phyloP scores from a whole-genome alignment of 2,888 invertebrate genomes.

The Epinotia brunnichana region DNA sequence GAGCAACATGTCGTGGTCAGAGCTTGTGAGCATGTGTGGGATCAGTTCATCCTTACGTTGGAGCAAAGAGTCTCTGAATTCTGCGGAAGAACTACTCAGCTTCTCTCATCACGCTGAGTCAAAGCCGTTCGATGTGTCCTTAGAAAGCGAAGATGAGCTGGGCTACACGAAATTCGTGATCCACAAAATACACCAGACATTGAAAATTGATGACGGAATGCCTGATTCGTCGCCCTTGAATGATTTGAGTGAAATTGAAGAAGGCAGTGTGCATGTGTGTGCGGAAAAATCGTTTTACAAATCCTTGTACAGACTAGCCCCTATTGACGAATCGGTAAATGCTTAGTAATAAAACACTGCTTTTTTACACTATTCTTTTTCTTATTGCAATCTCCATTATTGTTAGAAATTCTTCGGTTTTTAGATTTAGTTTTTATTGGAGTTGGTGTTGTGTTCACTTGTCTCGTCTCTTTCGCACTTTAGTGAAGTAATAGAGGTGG shows the following conservation, averaged over 20 bases:
- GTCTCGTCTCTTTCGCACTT: not conserved
- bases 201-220: slow-evolving; percentile 62
- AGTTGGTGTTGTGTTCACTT: not conserved
- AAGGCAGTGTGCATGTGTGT: slow-evolving; percentile 47
- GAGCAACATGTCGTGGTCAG: slow-evolving; percentile 66
- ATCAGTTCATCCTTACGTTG: slow-evolving; percentile 57
- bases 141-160: slow-evolving; percentile 58
- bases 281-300: slow-evolving; percentile 55
- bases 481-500: not conserved
- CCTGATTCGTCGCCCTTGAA: slow-evolving; percentile 74
- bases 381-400: slow-evolving; percentile 18
- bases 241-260: slow-evolving; percentile 54
- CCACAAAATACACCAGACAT: slow-evolving; percentile 69
- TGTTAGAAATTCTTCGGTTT: not conserved
- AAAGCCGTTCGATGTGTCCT: slow-evolving; percentile 57
- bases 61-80: slow-evolving; percentile 54
- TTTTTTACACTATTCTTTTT: slow-evolving; percentile 36
- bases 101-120: slow-evolving; percentile 57
- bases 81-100: slow-evolving; percentile 63
- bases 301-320: slow-evolving; percentile 68
- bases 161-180: slow-evolving; percentile 71
- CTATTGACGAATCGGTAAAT: slow-evolving; percentile 67
- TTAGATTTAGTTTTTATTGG: slow-evolving; percentile 3
- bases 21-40: slow-evolving; percentile 65
- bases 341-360: slow-evolving; percentile 47